Conservation (phyloP, 2,888 invertebrate genomes). For the Iphiclides podalirius region DNA sequence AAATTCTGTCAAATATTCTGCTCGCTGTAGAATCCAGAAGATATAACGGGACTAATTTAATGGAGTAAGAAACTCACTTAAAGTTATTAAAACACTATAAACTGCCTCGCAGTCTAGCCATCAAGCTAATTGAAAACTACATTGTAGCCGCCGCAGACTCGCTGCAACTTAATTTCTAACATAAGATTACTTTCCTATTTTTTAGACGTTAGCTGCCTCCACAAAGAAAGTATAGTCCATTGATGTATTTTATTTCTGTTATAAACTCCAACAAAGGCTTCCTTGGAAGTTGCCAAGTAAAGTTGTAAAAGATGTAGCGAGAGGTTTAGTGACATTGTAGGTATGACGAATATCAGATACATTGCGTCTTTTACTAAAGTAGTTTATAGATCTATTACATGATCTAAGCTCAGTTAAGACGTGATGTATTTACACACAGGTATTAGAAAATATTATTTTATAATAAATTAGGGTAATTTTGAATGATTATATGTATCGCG, state of each 20-base stretch:
- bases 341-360: background rate
- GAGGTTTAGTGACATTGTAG: background rate
- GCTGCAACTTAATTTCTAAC: slow-evolving; percentile 22
- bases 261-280: slow-evolving; percentile 10
- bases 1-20: too few species aligned
- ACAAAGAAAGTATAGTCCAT: background rate
- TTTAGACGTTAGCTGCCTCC: slow-evolving; percentile 3
- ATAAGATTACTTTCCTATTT: slow-evolving; percentile 17
- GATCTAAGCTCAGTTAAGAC: too few species aligned
- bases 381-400: too few species aligned
- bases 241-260: slow-evolving; percentile 12
- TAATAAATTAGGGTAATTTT: too few species aligned
- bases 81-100: slow-evolving; percentile 69
- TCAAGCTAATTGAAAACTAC: slow-evolving; percentile 67
- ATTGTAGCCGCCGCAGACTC: slow-evolving; percentile 37
- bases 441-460: too few species aligned
- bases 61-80: slow-evolving; percentile 59
- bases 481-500: too few species aligned
- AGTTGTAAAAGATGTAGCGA: background rate
- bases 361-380: too few species aligned
- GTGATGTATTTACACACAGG: too few species aligned
- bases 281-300: slow-evolving; percentile 7
- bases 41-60: slow-evolving; percentile 38
- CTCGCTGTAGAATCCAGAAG: slow-evolving; percentile 28
- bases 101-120: slow-evolving; percentile 43